Base-by-base conservation (phyloP, 2,888 invertebrate genomes). In the Proisotoma minuta region DNA sequence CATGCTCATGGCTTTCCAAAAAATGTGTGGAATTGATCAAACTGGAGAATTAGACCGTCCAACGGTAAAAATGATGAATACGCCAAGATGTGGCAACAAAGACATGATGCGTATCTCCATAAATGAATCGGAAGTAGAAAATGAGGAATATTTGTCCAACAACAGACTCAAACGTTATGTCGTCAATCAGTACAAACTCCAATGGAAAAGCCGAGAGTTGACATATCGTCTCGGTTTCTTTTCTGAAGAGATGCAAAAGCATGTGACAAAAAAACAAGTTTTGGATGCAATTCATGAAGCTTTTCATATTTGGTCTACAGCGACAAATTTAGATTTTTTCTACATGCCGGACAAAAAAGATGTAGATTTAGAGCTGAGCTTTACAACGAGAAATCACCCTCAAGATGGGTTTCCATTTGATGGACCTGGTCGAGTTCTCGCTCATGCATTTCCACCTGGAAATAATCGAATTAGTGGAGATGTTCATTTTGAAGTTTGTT, bases 401-500 rank as follows among this genome's bases (percentile, higher is more conserved):
- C 76, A 76, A 2, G 78, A 77, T 66, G 74, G 74, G 5, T 76
- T 75, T 62, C 75, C 76, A 8, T 78, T 78, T 61, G 77, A 77
- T 71, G 77, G 77, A 63, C 70, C 70, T 70, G 77, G 77, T 40
- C 71, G 74, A 53, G 75, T 76, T 4, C 71, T 78, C 8, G 78
- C 77, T 2, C 78, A 78, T 61, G 77, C 77, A 4, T 76, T 76
- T 66, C 76, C 76, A 59, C 78, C 78, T n/a, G 66, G 66, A 48
- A 26, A 23, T 20, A 26, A 15, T 10, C 4, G 10, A 23, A 27
- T 34, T 34, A 28, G 64, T 62, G 80, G 81, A 2, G 79, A 78
- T 64, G 78, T 79, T 26, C 80, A 81, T 69, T 80, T 80, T 73
- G 80, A n/a, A n/a, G n/a, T n/a, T n/a, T n/a, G n/a, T n/a, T n/a